phyloP scores from a whole-genome alignment of 2,113 vertebrate genomes.

The Oreotragus oreotragus region DNA sequence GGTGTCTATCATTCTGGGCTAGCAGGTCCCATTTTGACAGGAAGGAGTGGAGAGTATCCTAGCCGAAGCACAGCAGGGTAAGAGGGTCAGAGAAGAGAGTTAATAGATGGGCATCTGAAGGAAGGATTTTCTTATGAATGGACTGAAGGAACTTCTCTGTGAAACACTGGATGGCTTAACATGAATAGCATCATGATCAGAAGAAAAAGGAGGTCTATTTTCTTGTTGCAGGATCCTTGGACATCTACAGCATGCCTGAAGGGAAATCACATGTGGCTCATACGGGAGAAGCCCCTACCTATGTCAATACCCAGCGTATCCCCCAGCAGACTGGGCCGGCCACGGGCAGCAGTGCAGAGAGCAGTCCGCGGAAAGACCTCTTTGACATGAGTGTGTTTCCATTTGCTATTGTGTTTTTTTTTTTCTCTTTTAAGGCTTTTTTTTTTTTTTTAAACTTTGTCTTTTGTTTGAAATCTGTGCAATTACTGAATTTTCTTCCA shows the following conservation, averaged over 20 bases:
- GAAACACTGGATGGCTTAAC: background rate
- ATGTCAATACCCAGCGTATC: slow-evolving; percentile 92
- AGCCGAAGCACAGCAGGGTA: background rate
- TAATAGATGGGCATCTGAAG: fast-evolving
- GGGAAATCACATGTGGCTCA: slow-evolving; percentile 78
- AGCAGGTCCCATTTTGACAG: background rate
- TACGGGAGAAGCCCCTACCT: slow-evolving; percentile 83
- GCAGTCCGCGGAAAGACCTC: slow-evolving; percentile 91
- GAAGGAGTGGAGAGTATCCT: background rate
- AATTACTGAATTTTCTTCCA: background rate
- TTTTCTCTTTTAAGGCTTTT: background rate
- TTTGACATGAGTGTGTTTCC: slow-evolving; percentile 97
- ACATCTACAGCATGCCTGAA: slow-evolving; percentile 85
- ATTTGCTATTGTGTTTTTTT: background rate
- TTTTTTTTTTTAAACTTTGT: background rate
- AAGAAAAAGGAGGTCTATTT: background rate
- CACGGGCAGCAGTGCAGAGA: slow-evolving; percentile 80
- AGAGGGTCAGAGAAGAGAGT: background rate
- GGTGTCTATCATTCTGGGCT: background rate
- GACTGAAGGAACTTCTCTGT: fast-evolving
- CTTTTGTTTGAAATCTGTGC: background rate
- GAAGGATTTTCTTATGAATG: background rate
- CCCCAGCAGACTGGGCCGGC: slow-evolving; percentile 83
- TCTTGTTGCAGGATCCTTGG: slow-evolving; percentile 85
- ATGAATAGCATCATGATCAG: fast-evolving